These are phyloP conservation scores for Otis tarda DNA, from an alignment of 2,113 vertebrate species.

Conservation along the genomic window DNA sequence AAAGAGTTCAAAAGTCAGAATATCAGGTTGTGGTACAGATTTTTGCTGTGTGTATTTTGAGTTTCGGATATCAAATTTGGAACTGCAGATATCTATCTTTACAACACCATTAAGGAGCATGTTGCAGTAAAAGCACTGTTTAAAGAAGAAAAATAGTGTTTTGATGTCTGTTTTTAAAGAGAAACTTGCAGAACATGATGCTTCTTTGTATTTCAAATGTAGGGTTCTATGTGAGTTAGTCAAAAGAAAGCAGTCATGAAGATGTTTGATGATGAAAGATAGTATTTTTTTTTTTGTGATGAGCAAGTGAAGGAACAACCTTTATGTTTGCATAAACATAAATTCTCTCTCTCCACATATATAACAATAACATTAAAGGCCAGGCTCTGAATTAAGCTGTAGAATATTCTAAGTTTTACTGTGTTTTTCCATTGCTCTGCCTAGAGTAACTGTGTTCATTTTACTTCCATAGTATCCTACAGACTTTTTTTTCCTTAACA, in stretches of 20 bases:
- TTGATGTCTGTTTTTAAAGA: neutral
- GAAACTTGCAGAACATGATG: neutral
- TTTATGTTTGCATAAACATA: neutral
- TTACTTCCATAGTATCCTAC: neutral
- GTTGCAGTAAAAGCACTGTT: neutral
- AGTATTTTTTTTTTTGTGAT: conserved; percentile 2
- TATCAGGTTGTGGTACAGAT: neutral
- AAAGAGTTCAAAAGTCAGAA: neutral
- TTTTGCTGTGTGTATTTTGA: neutral
- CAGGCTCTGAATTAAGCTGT: neutral
- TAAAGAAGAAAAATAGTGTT: neutral
- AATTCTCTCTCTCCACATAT: neutral
- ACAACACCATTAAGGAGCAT: neutral
- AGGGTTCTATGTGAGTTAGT: neutral
- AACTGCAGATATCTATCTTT: neutral
- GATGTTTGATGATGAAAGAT: conserved; percentile 1
- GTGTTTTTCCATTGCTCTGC: neutral
- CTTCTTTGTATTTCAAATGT: neutral
- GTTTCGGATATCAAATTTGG: neutral
- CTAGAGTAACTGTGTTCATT: neutral
- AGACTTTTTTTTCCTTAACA: neutral
- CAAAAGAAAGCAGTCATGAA: neutral
- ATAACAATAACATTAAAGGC: neutral
- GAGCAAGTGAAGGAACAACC: neutral
- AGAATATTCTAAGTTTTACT: neutral